These are phyloP conservation scores for Crotalus viridis DNA, from an alignment of 2,113 vertebrate genomes.

Conservation along the genomic window DNA sequence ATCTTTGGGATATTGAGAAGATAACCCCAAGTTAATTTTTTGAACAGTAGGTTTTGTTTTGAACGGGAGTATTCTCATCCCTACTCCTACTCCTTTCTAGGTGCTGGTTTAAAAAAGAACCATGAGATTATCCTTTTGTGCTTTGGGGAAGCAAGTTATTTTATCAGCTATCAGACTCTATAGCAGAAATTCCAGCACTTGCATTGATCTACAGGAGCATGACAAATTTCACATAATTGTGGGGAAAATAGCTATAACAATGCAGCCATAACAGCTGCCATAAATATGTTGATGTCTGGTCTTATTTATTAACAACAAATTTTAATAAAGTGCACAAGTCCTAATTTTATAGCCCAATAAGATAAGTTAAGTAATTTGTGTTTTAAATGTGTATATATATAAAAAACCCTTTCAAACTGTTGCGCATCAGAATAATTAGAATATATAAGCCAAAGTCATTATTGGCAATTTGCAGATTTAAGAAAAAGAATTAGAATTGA, in stretches of 20 bases:
- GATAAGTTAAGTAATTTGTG: neutral
- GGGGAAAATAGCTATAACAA: neutral
- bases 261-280: neutral
- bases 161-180: neutral
- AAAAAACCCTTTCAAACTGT: neutral
- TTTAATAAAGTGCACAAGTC: neutral
- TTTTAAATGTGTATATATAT: neutral
- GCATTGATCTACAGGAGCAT: neutral
- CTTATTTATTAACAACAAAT: neutral
- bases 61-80: neutral
- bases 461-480: constrained; percentile 53
- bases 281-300: neutral
- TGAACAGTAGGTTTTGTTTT: neutral
- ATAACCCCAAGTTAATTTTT: neutral
- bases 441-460: constrained; percentile 20
- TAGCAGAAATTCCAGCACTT: neutral
- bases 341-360: neutral
- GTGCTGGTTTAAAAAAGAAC: neutral
- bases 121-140: neutral
- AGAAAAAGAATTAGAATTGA: constrained; percentile 55
- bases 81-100: neutral
- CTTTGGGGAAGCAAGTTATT: neutral
- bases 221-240: neutral
- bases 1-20: neutral
- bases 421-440: neutral